phyloP scores from a whole-genome alignment of 2,797 vertebrate species.

The Echiichthys vipera region DNA sequence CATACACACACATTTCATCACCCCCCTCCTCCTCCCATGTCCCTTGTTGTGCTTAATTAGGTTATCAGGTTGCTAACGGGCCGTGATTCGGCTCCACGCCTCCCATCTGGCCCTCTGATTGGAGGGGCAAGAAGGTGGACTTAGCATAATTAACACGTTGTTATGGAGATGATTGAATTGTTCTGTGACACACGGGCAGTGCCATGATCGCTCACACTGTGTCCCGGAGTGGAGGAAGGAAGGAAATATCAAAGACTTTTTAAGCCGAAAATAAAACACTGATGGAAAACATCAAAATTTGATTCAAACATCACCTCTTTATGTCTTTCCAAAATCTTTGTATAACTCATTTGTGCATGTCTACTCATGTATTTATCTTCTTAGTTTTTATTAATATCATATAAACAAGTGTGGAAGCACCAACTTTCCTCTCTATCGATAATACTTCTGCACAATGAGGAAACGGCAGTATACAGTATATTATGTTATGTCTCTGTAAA shows the following conservation, averaged over 20 bases:
- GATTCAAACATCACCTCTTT: neutral
- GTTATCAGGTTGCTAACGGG: constrained; percentile 76
- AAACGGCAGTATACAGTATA: constrained; percentile 13
- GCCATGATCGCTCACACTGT: constrained; percentile 14
- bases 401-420: constrained; percentile 7
- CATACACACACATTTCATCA: constrained; percentile 30
- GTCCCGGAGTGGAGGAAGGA: neutral
- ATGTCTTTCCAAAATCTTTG: neutral
- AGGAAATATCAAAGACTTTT: neutral
- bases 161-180: constrained; percentile 70
- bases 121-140: constrained; percentile 72
- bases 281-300: neutral
- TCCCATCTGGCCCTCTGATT: constrained; percentile 76
- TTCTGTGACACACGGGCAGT: constrained; percentile 21
- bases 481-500: constrained; percentile 38
- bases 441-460: neutral
- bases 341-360: neutral
- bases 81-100: constrained; percentile 55
- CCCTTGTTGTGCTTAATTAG: constrained; percentile 75
- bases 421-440: neutral
- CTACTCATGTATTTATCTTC: neutral
- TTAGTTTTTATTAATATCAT: neutral
- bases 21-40: constrained; percentile 2
- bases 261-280: neutral
- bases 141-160: constrained; percentile 71